These are phyloP conservation scores for Silurus glanis DNA, from an alignment of 2,113 vertebrate species.

Conservation along the genomic window DNA sequence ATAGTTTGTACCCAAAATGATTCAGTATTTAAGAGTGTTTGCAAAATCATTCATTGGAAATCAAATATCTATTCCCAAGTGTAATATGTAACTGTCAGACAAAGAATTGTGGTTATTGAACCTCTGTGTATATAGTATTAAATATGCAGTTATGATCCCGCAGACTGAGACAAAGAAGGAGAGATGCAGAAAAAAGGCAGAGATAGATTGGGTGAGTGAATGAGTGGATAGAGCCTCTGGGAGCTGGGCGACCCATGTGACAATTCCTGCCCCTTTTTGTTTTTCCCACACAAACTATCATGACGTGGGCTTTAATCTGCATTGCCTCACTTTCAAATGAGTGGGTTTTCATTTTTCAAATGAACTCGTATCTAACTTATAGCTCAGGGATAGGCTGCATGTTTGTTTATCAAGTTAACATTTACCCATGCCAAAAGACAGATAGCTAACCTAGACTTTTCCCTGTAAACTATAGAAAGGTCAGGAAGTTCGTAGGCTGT, in stretches of 20 bases:
- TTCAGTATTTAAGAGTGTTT: constrained; percentile 1
- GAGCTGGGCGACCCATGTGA: constrained; percentile 79
- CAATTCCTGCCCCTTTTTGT: constrained; percentile 75
- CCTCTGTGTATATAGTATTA: not conserved
- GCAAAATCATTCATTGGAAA: not conserved
- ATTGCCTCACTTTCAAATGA: constrained; percentile 65
- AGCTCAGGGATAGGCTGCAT: constrained; percentile 72
- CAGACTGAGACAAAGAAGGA: constrained; percentile 5
- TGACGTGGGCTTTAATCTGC: constrained; percentile 67
- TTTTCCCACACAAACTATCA: constrained; percentile 84
- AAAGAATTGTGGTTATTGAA: not conserved
- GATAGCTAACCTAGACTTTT: constrained; percentile 58
- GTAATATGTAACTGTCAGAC: constrained; percentile 11
- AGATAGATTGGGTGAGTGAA: constrained; percentile 15
- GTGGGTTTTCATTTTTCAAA: constrained; percentile 71
- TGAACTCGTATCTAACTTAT: constrained; percentile 78
- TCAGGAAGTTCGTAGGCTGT: not conserved
- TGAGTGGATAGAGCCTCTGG: constrained; percentile 64
- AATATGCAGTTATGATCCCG: not conserved
- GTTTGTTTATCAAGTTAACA: constrained; percentile 78
- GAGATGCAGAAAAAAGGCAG: not conserved
- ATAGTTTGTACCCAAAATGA: constrained; percentile 3
- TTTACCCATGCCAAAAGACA: constrained; percentile 73
- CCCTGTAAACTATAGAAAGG: constrained; percentile 28
- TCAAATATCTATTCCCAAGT: not conserved